These are phyloP conservation scores for Chymomyza procnemis DNA, from an alignment of 2,888 invertebrate species.

Conservation along the genomic window DNA sequence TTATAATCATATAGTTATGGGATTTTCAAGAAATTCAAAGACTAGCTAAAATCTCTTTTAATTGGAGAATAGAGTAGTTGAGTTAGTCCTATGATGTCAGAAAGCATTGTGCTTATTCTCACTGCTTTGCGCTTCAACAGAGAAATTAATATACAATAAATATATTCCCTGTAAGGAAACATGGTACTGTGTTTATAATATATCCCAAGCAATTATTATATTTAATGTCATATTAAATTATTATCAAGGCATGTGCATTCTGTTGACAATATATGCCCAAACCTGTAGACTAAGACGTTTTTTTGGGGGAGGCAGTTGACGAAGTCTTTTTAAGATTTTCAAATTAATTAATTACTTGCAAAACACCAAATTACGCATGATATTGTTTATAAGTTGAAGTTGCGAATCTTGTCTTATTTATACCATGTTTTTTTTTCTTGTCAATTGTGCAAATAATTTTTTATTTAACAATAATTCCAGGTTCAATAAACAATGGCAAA, in stretches of 20 bases:
- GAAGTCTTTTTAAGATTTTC: slow-evolving; percentile 5
- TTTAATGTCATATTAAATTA: neutral
- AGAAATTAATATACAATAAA: too few species aligned
- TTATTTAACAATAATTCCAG: neutral
- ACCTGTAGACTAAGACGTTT: neutral
- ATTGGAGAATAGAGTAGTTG: too few species aligned
- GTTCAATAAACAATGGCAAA: neutral
- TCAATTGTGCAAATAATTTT: slow-evolving; percentile 27
- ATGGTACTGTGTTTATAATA: neutral
- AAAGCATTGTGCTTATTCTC: too few species aligned
- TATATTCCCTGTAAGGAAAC: too few species aligned
- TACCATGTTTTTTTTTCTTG: slow-evolving; percentile 10
- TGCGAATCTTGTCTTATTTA: slow-evolving; percentile 21
- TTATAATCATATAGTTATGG: too few species aligned
- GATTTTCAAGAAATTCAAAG: too few species aligned
- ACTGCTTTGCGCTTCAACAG: too few species aligned
- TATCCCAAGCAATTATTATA: slow-evolving; percentile 9
- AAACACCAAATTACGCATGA: slow-evolving; percentile 67
- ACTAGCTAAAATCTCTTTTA: too few species aligned
- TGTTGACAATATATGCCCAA: neutral
- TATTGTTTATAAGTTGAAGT: slow-evolving; percentile 13
- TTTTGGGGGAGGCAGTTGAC: neutral
- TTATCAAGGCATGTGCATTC: too few species aligned
- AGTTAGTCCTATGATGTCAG: too few species aligned
- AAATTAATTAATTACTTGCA: slow-evolving; percentile 55